Evolutionary conservation across 2,797 vertebrate species (phyloP).

Genomic region (Pipistrellus nathusii): DNA sequence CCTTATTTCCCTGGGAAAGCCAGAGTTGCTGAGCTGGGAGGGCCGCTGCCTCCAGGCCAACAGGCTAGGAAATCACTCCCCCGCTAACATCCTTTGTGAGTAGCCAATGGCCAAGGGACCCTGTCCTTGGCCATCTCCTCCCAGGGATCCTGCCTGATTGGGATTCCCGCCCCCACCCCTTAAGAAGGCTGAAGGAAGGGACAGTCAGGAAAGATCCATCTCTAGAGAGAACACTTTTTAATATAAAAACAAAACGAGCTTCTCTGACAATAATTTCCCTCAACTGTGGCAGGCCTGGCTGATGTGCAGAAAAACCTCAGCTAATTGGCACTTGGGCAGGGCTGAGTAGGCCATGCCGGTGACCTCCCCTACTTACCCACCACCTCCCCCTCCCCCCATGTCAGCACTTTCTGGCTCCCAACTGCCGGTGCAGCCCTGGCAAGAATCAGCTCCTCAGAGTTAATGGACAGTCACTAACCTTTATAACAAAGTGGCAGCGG

Average conservation of each 20-base stretch:
- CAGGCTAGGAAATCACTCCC: neutral
- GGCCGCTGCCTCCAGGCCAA: neutral
- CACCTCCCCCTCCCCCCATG: neutral
- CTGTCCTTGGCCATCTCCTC: neutral
- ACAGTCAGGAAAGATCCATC: slow-evolving; percentile 53
- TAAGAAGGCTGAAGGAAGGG: neutral
- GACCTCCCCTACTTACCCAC: slow-evolving; percentile 63
- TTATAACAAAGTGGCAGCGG: slow-evolving; percentile 46
- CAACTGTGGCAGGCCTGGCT: slow-evolving; percentile 59
- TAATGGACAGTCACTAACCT: slow-evolving; percentile 81
- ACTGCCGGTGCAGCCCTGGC: slow-evolving; percentile 69
- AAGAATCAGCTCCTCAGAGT: slow-evolving; percentile 72
- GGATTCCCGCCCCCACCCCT: neutral
- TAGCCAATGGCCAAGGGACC: neutral
- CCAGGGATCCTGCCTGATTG: neutral
- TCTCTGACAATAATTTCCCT: slow-evolving; percentile 72
- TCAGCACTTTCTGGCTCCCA: slow-evolving; percentile 68
- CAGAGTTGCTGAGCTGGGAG: neutral
- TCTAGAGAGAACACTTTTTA: slow-evolving; percentile 12
- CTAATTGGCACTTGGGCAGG: slow-evolving; percentile 75
- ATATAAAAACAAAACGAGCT: slow-evolving; percentile 50
- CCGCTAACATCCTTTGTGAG: neutral
- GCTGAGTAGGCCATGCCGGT: slow-evolving; percentile 65
- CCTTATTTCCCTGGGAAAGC: slow-evolving; percentile 50
- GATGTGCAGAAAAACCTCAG: slow-evolving; percentile 71